Evolutionary conservation across 1,140 invertebrate genomes (phyloP), one percentile per base, ranked within the genome.

Genomic region (Drosophila aff.): DNA sequence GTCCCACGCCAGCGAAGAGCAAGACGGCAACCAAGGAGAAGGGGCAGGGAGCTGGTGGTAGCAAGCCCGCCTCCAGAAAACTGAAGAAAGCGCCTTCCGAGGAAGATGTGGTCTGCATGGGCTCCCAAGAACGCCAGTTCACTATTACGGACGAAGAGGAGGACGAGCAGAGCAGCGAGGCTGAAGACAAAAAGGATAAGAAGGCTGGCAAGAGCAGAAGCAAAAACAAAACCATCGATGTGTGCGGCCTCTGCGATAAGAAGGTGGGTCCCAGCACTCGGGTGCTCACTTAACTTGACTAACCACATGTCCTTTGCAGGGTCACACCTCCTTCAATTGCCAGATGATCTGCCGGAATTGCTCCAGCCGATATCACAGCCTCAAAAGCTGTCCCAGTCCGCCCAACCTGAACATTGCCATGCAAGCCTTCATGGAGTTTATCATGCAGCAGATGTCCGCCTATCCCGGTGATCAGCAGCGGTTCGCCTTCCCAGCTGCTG

Each of bases 331-430:
- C 5, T 92, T 92, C 18, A 73, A 92, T 36, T 92, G 91, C 31
- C 91, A 92, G 52, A 92, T 91, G 91, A 92, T 92, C 15, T 92
- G 91, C 46, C 50, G 81, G 8, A 92, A 92, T 44, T 92, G 91
- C 26, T 91, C 91, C 2, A 76, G 65, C 0, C 75, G 81, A 7
- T 85, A 84, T 77, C 91, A 92, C 36, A 76, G 81, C 38, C 57
- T 91, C 4, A 91, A 84, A 31, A 87, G 67, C 26, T 92, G 91
- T 28, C 86, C 91, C 2, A 77, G 80, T 44, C 91, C 90, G 3
- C 76, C 78, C 1, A 92, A 92, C 53, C 65, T 92, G 11, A 87
- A 72, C 28, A 82, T 82, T 36, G 83, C 86, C 18, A 40, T 92
- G 52, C 91, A 92, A 53, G 47, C 76, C 4, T 92, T 82, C 38